Percentiles rank a stretch among this genome's conserved stretches.
Evolutionary conservation across 2,797 vertebrate genomes (phyloP).

Genomic region (Picus viridis): DNA sequence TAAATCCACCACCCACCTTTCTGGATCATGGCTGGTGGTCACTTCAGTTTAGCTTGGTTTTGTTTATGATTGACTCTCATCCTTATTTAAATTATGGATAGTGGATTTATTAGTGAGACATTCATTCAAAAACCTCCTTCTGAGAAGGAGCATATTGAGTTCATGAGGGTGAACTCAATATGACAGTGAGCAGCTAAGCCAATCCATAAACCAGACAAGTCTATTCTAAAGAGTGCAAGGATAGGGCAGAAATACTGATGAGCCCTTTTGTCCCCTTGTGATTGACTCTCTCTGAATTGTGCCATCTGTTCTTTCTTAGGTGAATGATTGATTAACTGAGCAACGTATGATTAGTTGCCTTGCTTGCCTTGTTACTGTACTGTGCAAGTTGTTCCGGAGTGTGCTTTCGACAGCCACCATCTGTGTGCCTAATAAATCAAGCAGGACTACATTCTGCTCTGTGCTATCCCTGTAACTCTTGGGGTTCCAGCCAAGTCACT

Average conservation of each 20-base stretch:
- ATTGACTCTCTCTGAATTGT: constrained; percentile 9
- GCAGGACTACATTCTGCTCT: neutral
- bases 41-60: neutral
- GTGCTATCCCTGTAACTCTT: neutral
- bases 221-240: neutral
- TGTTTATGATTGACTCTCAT: neutral
- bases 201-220: neutral
- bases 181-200: neutral
- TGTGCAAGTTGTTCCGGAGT: neutral
- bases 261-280: neutral
- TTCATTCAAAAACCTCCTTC: neutral
- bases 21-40: neutral
- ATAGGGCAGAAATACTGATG: neutral
- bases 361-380: constrained; percentile 1
- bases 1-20: neutral
- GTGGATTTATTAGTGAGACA: constrained; percentile 5
- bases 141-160: neutral
- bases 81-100: neutral
- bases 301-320: constrained; percentile 34
- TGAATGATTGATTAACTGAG: constrained; percentile 45
- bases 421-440: neutral
- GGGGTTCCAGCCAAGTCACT: neutral
- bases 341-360: constrained; percentile 22
- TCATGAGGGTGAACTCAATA: neutral
- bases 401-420: neutral